A percentile compares a stretch with the other conserved stretches of the same genome.
Conservation (phyloP, 92 coral and sea anemone genomes). For the Porites lobata region DNA sequence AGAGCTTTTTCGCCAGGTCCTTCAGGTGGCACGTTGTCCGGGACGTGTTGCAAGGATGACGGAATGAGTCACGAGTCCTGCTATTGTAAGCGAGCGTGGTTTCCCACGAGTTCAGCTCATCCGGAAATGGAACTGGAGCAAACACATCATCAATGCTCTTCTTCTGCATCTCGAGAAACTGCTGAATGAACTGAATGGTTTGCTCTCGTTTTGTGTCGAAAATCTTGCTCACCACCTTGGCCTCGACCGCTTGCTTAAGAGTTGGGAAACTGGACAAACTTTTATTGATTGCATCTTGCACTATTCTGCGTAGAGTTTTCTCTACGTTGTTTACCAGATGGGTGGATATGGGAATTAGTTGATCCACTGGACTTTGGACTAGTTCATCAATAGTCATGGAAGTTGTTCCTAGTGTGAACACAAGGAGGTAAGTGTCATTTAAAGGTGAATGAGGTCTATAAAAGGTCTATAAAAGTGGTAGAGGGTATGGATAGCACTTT, state of each 20-base stretch:
- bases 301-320: slow-evolving; percentile 59
- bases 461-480: neutral
- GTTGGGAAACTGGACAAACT: slow-evolving; percentile 55
- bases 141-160: slow-evolving; percentile 69
- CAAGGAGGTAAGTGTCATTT: neutral
- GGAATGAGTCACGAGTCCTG: neutral
- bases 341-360: slow-evolving; percentile 56
- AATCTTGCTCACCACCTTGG: slow-evolving; percentile 52
- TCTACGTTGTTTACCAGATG: slow-evolving; percentile 62
- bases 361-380: slow-evolving; percentile 66
- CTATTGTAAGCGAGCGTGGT: neutral
- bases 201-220: slow-evolving; percentile 62
- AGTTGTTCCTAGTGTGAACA: neutral
- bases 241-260: slow-evolving; percentile 65
- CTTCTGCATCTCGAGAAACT: slow-evolving; percentile 84
- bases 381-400: neutral
- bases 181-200: slow-evolving; percentile 62
- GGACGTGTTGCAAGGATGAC: neutral
- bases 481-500: too few relatives aligned
- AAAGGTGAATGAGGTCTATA: too few relatives aligned
- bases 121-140: slow-evolving; percentile 66
- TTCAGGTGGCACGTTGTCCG: slow-evolving; percentile 28
- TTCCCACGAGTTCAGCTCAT: slow-evolving; percentile 31
- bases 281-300: slow-evolving; percentile 56
- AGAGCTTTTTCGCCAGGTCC: slow-evolving; percentile 53